Evolutionary conservation across 2,888 invertebrate genomes (phyloP).

Genomic region (Melanargia galathea): DNA sequence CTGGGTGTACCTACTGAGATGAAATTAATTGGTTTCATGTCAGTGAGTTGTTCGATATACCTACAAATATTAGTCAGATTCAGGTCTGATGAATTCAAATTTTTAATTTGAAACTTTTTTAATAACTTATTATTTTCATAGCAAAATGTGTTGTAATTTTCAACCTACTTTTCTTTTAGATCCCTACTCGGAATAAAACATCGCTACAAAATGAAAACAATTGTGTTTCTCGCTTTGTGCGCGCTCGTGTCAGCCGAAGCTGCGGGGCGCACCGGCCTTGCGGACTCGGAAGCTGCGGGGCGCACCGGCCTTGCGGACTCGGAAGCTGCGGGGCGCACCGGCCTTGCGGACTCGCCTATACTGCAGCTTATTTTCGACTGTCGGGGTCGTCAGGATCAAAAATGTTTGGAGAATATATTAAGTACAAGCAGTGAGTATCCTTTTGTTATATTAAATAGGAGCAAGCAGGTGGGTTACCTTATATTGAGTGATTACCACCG

Average conservation of each 20-base stretch:
- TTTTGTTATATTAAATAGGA: too few species aligned
- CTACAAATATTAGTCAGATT: too few species aligned
- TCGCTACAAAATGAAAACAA: background rate
- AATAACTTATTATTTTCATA: too few species aligned
- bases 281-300: too few species aligned
- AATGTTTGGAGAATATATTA: background rate
- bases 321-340: background rate
- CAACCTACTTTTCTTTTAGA: background rate
- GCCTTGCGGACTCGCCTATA: background rate
- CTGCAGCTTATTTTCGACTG: background rate
- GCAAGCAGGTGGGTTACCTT: too few species aligned
- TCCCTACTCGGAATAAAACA: background rate
- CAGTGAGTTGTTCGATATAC: too few species aligned
- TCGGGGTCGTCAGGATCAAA: background rate
- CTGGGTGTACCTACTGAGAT: too few species aligned
- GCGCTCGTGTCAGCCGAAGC: background rate
- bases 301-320: background rate
- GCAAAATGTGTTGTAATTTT: background rate
- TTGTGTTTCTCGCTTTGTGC: background rate
- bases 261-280: background rate
- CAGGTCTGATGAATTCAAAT: background rate
- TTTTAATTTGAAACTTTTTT: background rate
- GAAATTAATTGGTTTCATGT: too few species aligned
- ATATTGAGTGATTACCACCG: too few species aligned
- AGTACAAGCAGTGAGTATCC: background rate